Base-by-base conservation (phyloP, 1,140 invertebrate genomes). In the Drosophila persimilis region DNA sequence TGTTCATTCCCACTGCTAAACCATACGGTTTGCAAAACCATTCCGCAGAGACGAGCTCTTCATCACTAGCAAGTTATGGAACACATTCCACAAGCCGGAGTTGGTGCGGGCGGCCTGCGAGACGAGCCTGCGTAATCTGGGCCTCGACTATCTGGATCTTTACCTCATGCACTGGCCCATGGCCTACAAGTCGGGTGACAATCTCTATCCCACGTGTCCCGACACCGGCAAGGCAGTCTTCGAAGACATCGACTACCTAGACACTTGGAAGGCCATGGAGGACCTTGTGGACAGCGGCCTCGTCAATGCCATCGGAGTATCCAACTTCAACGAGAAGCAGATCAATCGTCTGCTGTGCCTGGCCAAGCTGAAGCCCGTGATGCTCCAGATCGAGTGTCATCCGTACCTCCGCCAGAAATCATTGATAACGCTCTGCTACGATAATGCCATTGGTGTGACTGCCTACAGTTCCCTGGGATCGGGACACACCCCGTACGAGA, bases 251-350 rank as follows among this genome's bases (percentile, higher is more conserved):
- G 97, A 98, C 92, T 98, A 95, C 77, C 76, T 97, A 3, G 97
- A 98, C 73, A 97, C 97, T 0, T 99, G 97, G 97, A 94, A 94
- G 92, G 97, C 94, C 6, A 94, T 99, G 94, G 98, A 98, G 92
- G 92, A 94, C 22, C 93, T 95, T 53, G 94, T 95, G 3, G 92
- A 94, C 6, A 92, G 94, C 51, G 97, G 97, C 0, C 92, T 97
- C 6, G 93, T 94, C 0, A 94, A 93, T 47, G 95, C 95, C 41
- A 97, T 99, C 71, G 98, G 98, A 0, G 72, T 98, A 1, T 98
- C 97, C n/a, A 99, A 99, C 91, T 99, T 99, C 84, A 98, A 97
- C 83, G 94, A 93, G 45, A 91, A 94, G 47, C 98, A 99, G 91
- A 94, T 98, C 6, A 93, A 95, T 50, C 92, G 95, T 11, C 72